A percentile compares a stretch with the other conserved stretches of the same genome.
Evolutionary conservation across 2,888 invertebrate species (phyloP).

Genomic region (Fragum fragum): DNA sequence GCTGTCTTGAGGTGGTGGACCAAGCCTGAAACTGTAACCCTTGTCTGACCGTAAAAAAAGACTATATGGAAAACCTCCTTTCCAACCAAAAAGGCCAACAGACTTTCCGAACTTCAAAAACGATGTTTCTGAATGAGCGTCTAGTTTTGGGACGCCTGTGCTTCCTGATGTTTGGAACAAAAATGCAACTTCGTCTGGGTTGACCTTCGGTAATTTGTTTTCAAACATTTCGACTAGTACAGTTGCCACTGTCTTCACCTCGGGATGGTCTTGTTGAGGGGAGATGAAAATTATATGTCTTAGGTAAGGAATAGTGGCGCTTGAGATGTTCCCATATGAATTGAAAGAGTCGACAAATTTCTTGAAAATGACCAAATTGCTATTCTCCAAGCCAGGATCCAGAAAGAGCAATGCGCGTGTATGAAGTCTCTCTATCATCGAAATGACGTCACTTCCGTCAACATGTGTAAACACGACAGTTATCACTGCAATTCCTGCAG

Average conservation of each 20-base stretch:
- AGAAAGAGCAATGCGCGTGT: constrained; percentile 30
- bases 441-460: constrained; percentile 45
- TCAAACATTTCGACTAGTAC: not conserved
- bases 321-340: constrained; percentile 18
- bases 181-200: constrained; percentile 19
- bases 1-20: not conserved
- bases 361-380: not conserved
- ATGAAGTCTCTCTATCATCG: constrained; percentile 34
- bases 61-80: constrained; percentile 37
- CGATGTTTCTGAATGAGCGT: constrained; percentile 21
- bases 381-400: constrained; percentile 31
- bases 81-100: constrained; percentile 22
- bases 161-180: constrained; percentile 53
- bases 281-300: constrained; percentile 27
- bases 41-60: constrained; percentile 30
- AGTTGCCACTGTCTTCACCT: constrained; percentile 23
- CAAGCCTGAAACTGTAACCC: constrained; percentile 20
- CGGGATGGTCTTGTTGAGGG: not conserved
- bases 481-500: constrained; percentile 22
- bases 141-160: constrained; percentile 47
- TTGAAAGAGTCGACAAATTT: constrained; percentile 11
- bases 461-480: constrained; percentile 39
- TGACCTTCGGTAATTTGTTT: constrained; percentile 18
- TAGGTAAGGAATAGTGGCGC: constrained; percentile 33
- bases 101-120: not conserved